Conservation (phyloP, 2,797 vertebrate genomes). For the Parauchenoglanis ngamensis region DNA sequence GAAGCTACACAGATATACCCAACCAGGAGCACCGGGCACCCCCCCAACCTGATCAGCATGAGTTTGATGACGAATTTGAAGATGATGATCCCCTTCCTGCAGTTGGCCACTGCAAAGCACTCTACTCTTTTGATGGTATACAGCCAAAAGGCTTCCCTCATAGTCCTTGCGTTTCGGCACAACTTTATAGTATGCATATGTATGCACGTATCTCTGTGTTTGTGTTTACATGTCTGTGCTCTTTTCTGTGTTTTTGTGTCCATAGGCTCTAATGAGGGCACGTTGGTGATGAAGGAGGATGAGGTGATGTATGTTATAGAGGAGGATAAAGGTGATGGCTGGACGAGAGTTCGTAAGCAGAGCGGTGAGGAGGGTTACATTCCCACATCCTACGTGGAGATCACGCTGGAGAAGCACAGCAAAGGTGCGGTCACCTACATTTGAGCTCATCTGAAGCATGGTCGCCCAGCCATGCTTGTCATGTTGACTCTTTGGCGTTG, state of each 20-base stretch:
- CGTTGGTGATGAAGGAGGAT: constrained; percentile 92
- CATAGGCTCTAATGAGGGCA: constrained; percentile 95
- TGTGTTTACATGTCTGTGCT: not conserved
- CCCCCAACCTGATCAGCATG: constrained; percentile 81
- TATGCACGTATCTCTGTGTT: not conserved
- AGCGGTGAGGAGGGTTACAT: constrained; percentile 96
- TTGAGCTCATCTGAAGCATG: constrained; percentile 74
- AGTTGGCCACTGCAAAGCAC: constrained; percentile 96
- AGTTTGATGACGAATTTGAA: constrained; percentile 97
- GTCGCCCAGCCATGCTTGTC: constrained; percentile 20
- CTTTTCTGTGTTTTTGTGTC: not conserved
- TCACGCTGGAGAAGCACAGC: constrained; percentile 98
- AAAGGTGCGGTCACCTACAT: constrained; percentile 99
- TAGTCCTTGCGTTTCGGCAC: no score
- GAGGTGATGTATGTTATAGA: constrained; percentile 96
- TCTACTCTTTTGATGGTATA: constrained; percentile 94
- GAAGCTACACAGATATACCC: constrained; percentile 95
- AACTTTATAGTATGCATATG: not conserved
- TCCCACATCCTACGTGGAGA: constrained; percentile 97
- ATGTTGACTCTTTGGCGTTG: constrained; percentile 36
- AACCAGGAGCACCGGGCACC: constrained; percentile 89
- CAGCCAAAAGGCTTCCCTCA: not conserved
- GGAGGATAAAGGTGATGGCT: constrained; percentile 98
- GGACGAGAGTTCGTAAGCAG: constrained; percentile 95
- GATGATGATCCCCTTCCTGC: constrained; percentile 95